phyloP scores from a whole-genome alignment of 2,113 vertebrate genomes.

The Rhinoderma darwinii region DNA sequence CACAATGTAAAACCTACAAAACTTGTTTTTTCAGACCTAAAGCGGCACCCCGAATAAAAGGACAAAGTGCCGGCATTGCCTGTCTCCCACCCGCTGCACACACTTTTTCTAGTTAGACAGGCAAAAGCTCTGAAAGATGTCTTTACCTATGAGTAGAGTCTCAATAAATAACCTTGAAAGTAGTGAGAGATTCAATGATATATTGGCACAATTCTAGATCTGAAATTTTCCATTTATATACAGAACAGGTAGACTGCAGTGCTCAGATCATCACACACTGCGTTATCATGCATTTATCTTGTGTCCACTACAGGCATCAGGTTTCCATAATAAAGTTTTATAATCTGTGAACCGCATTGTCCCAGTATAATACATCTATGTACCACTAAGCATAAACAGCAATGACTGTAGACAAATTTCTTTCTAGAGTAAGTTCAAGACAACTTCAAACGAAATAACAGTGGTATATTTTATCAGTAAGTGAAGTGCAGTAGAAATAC shows the following conservation, averaged over 20 bases:
- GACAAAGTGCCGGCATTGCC: neutral
- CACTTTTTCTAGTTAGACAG: neutral
- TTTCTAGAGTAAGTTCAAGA: neutral
- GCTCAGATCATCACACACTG: conserved; percentile 3
- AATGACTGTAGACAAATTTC: neutral
- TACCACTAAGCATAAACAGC: neutral
- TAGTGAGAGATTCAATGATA: neutral
- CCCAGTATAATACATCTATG: neutral
- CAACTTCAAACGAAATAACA: neutral
- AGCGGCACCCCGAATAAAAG: neutral
- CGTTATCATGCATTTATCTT: conserved; percentile 3
- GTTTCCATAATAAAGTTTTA: conserved; percentile 12
- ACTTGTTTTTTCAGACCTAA: no score
- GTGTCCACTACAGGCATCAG: neutral
- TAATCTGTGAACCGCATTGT: neutral
- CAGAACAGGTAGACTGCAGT: neutral
- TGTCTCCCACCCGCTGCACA: neutral
- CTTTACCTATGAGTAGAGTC: neutral
- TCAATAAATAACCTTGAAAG: conserved; percentile 14
- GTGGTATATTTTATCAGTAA: neutral
- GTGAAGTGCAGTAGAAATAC: neutral
- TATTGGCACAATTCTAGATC: neutral
- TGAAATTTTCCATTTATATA: conserved; percentile 16
- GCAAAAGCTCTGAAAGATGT: neutral
- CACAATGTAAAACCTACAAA: no score